A percentile compares a stretch with the other conserved stretches of the same genome.
phyloP scores from a whole-genome alignment of 2,797 vertebrate genomes.

The Mormyrops boulengeri region DNA sequence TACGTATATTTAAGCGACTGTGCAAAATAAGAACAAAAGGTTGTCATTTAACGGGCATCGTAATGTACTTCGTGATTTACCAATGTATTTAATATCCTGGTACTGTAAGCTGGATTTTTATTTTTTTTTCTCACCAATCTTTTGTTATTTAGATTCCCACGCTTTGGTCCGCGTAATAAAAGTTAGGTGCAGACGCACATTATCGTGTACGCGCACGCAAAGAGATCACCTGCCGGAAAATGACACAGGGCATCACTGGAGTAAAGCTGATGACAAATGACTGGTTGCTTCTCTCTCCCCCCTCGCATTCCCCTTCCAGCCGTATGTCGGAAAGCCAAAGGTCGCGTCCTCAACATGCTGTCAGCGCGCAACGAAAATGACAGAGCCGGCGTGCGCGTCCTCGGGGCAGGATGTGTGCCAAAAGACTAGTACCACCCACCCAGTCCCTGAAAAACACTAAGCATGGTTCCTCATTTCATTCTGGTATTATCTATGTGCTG shows the following conservation, averaged over 20 bases:
- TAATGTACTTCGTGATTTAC: neutral
- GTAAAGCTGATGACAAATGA: constrained; percentile 50
- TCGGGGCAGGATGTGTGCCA: constrained; percentile 22
- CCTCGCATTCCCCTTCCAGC: constrained; percentile 32
- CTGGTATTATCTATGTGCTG: neutral
- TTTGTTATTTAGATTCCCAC: neutral
- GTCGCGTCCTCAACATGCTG: constrained; percentile 39
- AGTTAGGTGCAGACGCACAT: neutral
- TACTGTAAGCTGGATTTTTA: neutral
- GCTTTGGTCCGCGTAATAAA: constrained; percentile 5
- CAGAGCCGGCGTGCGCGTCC: neutral
- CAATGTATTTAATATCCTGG: neutral
- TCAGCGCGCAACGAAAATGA: constrained; percentile 26
- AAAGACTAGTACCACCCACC: neutral
- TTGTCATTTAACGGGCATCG: neutral
- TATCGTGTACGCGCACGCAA: neutral
- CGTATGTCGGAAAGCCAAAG: constrained; percentile 39
- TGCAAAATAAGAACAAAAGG: neutral
- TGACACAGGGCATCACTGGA: constrained; percentile 29
- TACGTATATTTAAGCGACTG: neutral
- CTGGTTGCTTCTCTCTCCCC: constrained; percentile 27
- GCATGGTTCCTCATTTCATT: neutral
- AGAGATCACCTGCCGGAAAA: constrained; percentile 1
- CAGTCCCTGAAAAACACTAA: neutral
- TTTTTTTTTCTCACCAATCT: neutral